phyloP scores from a whole-genome alignment of 2,888 invertebrate genomes.

The Leucophenga maculata region DNA sequence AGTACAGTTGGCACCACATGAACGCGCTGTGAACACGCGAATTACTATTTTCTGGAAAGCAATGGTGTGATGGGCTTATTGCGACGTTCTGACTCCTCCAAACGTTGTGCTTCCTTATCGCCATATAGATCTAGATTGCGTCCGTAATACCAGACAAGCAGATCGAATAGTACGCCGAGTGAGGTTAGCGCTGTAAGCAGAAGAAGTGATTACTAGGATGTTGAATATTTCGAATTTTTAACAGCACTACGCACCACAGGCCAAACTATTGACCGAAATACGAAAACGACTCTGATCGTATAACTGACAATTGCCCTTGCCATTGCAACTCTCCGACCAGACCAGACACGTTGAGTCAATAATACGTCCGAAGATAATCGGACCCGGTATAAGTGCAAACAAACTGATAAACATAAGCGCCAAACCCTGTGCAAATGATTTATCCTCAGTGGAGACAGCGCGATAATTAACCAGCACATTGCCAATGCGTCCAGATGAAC shows the following conservation, averaged over 20 bases:
- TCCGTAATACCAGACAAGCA: constrained; percentile 76
- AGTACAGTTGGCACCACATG: no score
- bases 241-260: constrained; percentile 72
- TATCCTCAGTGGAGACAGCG: constrained; percentile 76
- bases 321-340: constrained; percentile 79
- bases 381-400: constrained; percentile 80
- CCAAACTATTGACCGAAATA: constrained; percentile 74
- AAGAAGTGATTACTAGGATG: background rate
- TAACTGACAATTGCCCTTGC: constrained; percentile 78
- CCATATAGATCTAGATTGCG: constrained; percentile 77
- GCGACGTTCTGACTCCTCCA: constrained; percentile 49
- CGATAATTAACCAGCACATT: constrained; percentile 79
- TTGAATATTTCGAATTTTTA: background rate
- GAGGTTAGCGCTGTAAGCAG: constrained; percentile 74
- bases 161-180: constrained; percentile 76
- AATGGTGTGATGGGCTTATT: constrained; percentile 65
- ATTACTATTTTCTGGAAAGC: constrained; percentile 47
- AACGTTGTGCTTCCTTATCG: constrained; percentile 62
- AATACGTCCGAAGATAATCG: constrained; percentile 78
- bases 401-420: constrained; percentile 77
- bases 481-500: constrained; percentile 79
- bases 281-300: constrained; percentile 78
- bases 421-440: constrained; percentile 79
- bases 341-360: constrained; percentile 79
- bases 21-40: no score